Base-by-base conservation (phyloP, 2,113 vertebrate genomes). In the Oncorhynchus masou region DNA sequence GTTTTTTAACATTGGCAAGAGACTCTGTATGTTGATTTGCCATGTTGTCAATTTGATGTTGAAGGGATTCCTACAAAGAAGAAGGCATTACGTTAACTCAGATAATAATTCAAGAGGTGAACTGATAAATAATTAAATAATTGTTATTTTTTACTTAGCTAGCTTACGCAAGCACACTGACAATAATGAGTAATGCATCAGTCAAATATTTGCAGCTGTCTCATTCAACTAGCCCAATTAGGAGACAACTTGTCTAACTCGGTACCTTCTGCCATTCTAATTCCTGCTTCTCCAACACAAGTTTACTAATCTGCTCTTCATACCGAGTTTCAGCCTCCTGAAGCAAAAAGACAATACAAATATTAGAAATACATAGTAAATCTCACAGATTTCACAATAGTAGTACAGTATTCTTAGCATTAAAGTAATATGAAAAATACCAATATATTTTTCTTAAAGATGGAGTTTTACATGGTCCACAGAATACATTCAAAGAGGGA, bases 281-380 rank as follows among this genome's bases (percentile, higher is more conserved):
- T 86, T 98, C 97, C 85, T 98, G 96, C 54, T 94, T 97, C 86
- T 99, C 96, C 89, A 96, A 7, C 75, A 95, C 92, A 80, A 96
- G 92, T 82, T 94, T 96, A 87, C 88, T 91, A 83, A 97, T 95
- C 84, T 97, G 95, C 25, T 95, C 93, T 90, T 98, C 96, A 86
- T 95, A 94, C 60, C 92, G 91, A 4, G 76, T 86, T 90, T 97
- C 95, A 59, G 94, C 91, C 90, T 96, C 93, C 97, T 99, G 88
- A 74, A 13, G 16, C n/a, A 16, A 62, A 62, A 62, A 67, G 77
- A 67, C 16, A 34, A 79, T 60, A 22, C 9, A 12, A 79, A 48
- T 48, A n/a, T 34, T 19, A 29, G 51, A 57, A 39, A 60, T 22
- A 67, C 19, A 78, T 51, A 29, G 19, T 24, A 27, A 45, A 49